These are phyloP conservation scores for Trichacis sp. DNA, from an alignment of 2,888 invertebrate genomes.

Conservation along the genomic window DNA sequence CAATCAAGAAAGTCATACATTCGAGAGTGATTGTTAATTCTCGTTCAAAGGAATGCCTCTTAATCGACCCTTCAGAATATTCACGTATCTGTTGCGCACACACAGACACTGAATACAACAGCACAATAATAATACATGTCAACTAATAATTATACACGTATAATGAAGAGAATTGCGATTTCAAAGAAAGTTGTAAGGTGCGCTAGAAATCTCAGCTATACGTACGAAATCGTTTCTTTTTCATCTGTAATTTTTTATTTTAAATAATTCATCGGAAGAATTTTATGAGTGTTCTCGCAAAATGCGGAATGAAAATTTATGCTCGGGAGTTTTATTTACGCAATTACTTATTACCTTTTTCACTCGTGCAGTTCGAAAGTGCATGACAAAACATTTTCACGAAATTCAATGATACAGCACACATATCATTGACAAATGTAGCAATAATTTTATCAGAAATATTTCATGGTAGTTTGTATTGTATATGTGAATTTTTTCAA, in stretches of 20 bases:
- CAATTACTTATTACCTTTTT: slow-evolving; percentile 25
- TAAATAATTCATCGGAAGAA: too few relatives aligned
- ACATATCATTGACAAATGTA: slow-evolving; percentile 1
- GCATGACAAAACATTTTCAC: not conserved
- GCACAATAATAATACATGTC: slow-evolving; percentile 39
- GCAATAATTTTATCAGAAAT: not conserved
- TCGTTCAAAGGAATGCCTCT: too few relatives aligned
- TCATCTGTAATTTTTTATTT: too few relatives aligned
- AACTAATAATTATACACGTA: not conserved
- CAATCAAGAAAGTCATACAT: slow-evolving; percentile 19
- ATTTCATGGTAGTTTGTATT: not conserved
- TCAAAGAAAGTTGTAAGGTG: slow-evolving; percentile 8
- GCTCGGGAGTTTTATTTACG: slow-evolving; percentile 23
- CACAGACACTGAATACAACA: slow-evolving; percentile 64
- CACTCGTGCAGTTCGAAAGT: slow-evolving; percentile 19
- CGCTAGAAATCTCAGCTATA: not conserved
- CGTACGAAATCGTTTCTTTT: too few relatives aligned
- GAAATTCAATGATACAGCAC: not conserved
- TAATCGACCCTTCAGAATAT: too few relatives aligned
- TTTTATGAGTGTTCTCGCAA: too few relatives aligned
- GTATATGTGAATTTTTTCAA: not conserved
- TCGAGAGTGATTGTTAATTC: too few relatives aligned
- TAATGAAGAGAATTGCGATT: not conserved
- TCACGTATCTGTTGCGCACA: slow-evolving; percentile 62
- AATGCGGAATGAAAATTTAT: slow-evolving; percentile 12